Base-by-base conservation (phyloP, 2,797 vertebrate species). In the Hipposideros larvatus region DNA sequence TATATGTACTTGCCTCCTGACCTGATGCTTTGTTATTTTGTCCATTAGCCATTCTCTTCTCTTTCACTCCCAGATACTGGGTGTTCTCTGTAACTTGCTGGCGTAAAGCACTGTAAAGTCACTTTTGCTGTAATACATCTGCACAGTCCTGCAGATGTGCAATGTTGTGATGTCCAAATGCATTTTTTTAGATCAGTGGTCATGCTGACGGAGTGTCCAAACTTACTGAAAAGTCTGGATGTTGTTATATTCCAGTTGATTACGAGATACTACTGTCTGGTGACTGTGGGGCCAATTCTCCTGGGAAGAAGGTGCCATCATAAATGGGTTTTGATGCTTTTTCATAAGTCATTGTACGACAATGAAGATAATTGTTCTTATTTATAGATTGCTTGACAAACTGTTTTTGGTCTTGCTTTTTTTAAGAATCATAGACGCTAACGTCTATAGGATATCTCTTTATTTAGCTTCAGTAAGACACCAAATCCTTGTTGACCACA, bases 111-210 rank as follows among this genome's bases (percentile, higher is more conserved):
- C 53, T 13, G 14, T 57, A 10, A 87, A 84, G 26, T 85, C 37
- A n/a, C 18, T 51, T 96, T 71, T 88, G 51, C 77, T 70, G 88
- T 16, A 80, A 41, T 61, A 14, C 43, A 8, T 94, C 63, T 92
- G 85, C 15, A 79, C 79, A 87, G 41, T 46, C 14, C 46, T 70
- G 26, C 83, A 71, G n/a, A 66, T 92, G n/a, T 31, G 31, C 80
- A 78, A 16, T 90, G 78, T 82, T 65, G 34, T 78, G 16, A 55
- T 65, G 79, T 87, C 48, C 31, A 87, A 68, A 68, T 63, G 16
- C 82, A 37, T 87, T 94, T 90, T 94, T 75, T 59, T 7, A 66
- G 24, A 57, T 91, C 19, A 26, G n/a, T 59, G 51, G 34, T 71
- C 85, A 46, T 53, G 6, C 48, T 91, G 59, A 41, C 71, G 55